These are phyloP conservation scores for Drosophila kanekoi DNA, from an alignment of 2,888 invertebrate species.

Conservation along the genomic window DNA sequence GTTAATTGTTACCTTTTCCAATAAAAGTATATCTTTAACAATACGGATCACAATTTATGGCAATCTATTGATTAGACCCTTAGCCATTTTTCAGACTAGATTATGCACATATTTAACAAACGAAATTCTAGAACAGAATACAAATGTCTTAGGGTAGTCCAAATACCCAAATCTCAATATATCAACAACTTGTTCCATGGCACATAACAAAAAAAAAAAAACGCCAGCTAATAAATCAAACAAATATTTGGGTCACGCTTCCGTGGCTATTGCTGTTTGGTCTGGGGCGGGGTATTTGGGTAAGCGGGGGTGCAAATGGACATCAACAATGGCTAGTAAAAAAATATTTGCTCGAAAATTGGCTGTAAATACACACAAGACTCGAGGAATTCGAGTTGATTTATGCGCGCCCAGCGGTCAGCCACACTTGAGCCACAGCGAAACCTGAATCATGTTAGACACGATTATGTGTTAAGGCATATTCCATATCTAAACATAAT, in stretches of 20 bases:
- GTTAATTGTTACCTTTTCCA: too few relatives aligned
- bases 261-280: conserved; percentile 50
- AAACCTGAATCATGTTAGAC: conserved; percentile 10
- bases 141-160: conserved; percentile 32
- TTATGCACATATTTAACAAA: neutral
- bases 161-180: conserved; percentile 30
- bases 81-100: neutral
- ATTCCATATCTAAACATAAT: conserved; percentile 69
- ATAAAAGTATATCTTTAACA: too few relatives aligned
- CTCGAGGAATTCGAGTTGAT: conserved; percentile 58
- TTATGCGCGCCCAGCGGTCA: conserved; percentile 70
- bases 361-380: conserved; percentile 68
- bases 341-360: conserved; percentile 79
- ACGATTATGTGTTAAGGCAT: conserved; percentile 50
- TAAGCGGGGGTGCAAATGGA: conserved; percentile 56
- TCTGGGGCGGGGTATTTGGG: neutral
- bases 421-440: conserved; percentile 54
- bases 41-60: neutral
- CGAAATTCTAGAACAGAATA: conserved; percentile 7
- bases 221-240: conserved; percentile 74
- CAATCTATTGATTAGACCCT: neutral
- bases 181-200: conserved; percentile 56
- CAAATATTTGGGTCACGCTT: conserved; percentile 80
- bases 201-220: conserved; percentile 52
- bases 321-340: conserved; percentile 59